Evolutionary conservation across 2,113 vertebrate genomes (phyloP), one percentile per base, ranked within the genome.

Genomic region (Cochlearius cochlearius): DNA sequence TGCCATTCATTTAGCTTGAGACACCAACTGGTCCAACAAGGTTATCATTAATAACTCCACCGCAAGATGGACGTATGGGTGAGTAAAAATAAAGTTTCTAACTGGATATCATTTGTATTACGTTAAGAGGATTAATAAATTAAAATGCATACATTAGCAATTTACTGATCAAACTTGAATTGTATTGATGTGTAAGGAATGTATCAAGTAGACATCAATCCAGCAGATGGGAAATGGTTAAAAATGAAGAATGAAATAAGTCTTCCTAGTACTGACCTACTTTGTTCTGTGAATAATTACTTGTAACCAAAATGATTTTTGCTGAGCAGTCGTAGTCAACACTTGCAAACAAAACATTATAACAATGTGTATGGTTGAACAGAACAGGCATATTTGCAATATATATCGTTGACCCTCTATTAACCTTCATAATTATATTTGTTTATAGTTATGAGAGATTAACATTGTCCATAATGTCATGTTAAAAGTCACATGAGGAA

Each of bases 21-120:
- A 92, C 81, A 22, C 74, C 85, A 4, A 80, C 90, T 4, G 98
- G 96, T 47, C 92, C 96, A 17, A 67, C 97, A 29, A 98, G 99
- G 74, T 92, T 99, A 71, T 99, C 98, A 21, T 25, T 99, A 92
- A 98, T 99, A 94, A 98, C 97, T 78, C 98, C 99, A 43, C 98
- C 98, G 3, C 98, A 97, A 19, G 97, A 98, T 38, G 98, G 98
- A 84, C 98, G 86, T 19, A 99, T 99, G 98, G 99, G 99, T 99
- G 91, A 97, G 98, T 93, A 29, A 66, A 77, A 77, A 23, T 21
- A 29, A 67, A n/a, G 22, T 50, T 83, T n/a, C 13, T 14, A n/a
- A 64, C 20, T 72, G 11, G 41, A 5, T 77, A n/a, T 69, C 8
- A 32, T n/a, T 63, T 75, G 25, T 55, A 22, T 86, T 86, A 27